These are phyloP conservation scores for Octopus bimaculoides DNA, from an alignment of 1,140 invertebrate species.

Conservation along the genomic window DNA sequence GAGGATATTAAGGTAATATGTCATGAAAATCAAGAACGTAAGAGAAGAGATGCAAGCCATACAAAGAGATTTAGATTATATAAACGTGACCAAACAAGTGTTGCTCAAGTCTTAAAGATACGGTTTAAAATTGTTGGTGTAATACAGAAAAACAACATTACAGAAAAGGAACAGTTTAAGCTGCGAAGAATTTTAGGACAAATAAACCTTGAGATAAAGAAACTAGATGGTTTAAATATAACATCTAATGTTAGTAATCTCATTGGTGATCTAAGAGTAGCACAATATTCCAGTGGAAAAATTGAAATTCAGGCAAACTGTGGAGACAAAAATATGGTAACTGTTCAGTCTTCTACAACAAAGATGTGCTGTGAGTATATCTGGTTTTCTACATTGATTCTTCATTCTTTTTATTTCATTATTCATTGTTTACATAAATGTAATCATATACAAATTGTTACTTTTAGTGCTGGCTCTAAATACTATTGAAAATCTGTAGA, in stretches of 20 bases:
- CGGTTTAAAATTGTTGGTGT: background rate
- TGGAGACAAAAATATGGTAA: background rate
- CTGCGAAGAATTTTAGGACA: background rate
- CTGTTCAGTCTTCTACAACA: background rate
- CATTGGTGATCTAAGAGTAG: background rate
- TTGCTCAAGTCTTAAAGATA: too few relatives aligned
- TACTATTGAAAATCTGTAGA: too few relatives aligned
- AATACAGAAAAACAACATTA: background rate
- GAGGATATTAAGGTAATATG: constrained; percentile 18
- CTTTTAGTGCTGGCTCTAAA: too few relatives aligned
- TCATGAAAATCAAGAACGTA: constrained; percentile 18
- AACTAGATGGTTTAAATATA: background rate
- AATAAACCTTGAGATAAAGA: background rate
- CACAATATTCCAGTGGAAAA: background rate
- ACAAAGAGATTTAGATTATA: background rate
- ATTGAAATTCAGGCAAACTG: background rate
- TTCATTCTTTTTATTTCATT: too few relatives aligned
- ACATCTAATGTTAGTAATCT: background rate
- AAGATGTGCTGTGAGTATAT: background rate
- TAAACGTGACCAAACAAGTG: background rate
- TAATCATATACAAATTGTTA: too few relatives aligned
- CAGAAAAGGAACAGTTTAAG: constrained; percentile 15
- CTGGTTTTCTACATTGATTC: too few relatives aligned
- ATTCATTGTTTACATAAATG: too few relatives aligned
- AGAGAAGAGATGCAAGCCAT: background rate